A percentile compares a stretch with the other conserved stretches of the same genome.
Evolutionary conservation across 2,113 vertebrate genomes (phyloP).

Genomic region (Hystrix brachyura): DNA sequence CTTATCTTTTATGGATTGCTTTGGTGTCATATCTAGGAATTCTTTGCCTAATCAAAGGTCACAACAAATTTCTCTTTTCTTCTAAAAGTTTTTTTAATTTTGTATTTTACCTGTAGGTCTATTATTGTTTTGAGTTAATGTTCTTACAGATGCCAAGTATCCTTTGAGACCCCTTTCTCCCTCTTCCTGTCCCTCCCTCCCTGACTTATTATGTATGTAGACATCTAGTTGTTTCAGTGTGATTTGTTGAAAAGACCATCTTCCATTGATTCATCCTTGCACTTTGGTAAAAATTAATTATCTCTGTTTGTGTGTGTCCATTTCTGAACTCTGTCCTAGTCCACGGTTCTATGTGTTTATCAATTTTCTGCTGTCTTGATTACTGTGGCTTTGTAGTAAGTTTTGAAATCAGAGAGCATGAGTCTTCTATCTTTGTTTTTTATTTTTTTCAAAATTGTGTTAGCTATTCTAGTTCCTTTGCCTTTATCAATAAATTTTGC

Average conservation of each 20-base stretch:
- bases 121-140: constrained; percentile 16
- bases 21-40: background rate
- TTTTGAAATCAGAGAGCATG: constrained; percentile 21
- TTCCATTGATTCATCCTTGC: background rate
- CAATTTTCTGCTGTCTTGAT: background rate
- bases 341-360: background rate
- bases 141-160: background rate
- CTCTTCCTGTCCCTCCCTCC: background rate
- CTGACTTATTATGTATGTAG: background rate
- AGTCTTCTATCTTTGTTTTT: constrained; percentile 39
- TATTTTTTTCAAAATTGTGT: background rate
- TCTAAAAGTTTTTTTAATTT: constrained; percentile 43
- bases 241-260: constrained; percentile 50
- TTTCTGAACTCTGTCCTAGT: background rate
- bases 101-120: background rate
- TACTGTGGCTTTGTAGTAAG: background rate
- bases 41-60: background rate
- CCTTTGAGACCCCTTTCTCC: background rate
- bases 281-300: constrained; percentile 39
- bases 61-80: constrained; percentile 51
- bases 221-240: background rate
- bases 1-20: constrained; percentile 34
- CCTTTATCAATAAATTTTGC: constrained; percentile 31
- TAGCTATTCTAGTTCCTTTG: constrained; percentile 3
- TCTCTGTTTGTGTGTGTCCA: background rate